phyloP scores from a whole-genome alignment of 1,140 invertebrate species.

The Saccostrea echinata region DNA sequence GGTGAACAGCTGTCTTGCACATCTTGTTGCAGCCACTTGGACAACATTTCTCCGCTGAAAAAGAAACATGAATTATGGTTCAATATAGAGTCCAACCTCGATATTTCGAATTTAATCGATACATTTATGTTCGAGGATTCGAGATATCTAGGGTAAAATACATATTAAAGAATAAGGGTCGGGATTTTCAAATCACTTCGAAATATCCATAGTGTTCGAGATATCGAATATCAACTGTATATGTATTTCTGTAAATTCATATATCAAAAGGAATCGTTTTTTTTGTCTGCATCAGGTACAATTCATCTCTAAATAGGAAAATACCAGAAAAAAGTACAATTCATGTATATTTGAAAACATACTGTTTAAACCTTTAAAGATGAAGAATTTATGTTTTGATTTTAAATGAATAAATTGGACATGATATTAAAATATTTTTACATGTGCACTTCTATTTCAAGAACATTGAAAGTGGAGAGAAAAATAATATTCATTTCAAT shows the following conservation, averaged over 20 bases:
- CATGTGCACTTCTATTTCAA: neutral
- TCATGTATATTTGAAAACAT: neutral
- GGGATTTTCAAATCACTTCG: too few relatives aligned
- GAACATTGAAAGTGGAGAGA: neutral
- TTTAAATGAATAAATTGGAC: too few relatives aligned
- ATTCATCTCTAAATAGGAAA: too few relatives aligned
- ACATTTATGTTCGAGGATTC: neutral
- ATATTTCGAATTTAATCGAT: neutral
- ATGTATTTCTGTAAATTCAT: too few relatives aligned
- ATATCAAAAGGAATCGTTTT: too few relatives aligned
- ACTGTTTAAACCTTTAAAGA: neutral
- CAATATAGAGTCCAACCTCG: neutral
- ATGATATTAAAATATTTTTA: too few relatives aligned
- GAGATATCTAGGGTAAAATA: too few relatives aligned
- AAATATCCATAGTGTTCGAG: too few relatives aligned
- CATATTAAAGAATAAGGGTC: too few relatives aligned
- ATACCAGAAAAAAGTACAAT: too few relatives aligned
- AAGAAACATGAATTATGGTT: neutral
- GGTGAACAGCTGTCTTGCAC: slow-evolving; percentile 10
- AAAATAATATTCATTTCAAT: neutral
- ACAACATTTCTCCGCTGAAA: slow-evolving; percentile 32
- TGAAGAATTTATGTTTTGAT: neutral
- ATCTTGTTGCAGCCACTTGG: slow-evolving; percentile 22
- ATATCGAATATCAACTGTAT: too few relatives aligned
- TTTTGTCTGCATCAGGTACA: too few relatives aligned